Evolutionary conservation across 2,797 vertebrate genomes (phyloP), one percentile per base, ranked within the genome.

Genomic region (Amniataba percoides): DNA sequence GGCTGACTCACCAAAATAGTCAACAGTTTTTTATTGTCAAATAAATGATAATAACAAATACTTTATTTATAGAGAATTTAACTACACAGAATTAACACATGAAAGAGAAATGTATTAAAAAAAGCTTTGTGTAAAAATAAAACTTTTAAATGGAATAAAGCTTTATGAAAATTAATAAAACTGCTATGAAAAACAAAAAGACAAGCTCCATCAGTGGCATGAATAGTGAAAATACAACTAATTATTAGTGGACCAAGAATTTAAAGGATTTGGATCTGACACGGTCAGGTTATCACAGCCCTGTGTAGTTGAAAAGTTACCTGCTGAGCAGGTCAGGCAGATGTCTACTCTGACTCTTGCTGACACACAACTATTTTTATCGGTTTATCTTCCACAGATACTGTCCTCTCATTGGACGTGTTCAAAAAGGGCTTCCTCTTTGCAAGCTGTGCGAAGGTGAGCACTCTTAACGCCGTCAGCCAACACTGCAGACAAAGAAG

Each of bases 391-490:
- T 79, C 40, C 83, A 53, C 90, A 99, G 98, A 99, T 73, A 98
- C 95, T 0, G 91, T 99, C 76, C 90, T 99, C 66, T 97, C 97
- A 16, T 27, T 99, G 85, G 98, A 99, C 0, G 96, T 99, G 56
- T 98, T 98, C 92, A 96, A 90, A 55, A 99, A 97, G 68, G 96
- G 95, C 4, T 85, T 85, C 58, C 90, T 97, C 52, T 99, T 99
- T 12, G 96, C 94, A 51, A 99, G 97, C 92, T 97, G 97, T 84
- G 95, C 96, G 4, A 99, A 99, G 98, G 98, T 99, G 83, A 84
- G 78, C 16, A 0, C 12, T 4, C 6, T 65, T 1, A 31, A 31
- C 3, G 1, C 3, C 3, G 1, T 31, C 27, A 5, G 27, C 27
- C 27, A 31, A 31, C 27, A 25, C 51, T 25, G 13, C 7, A 67